Evolutionary conservation across 2,888 invertebrate genomes (phyloP).

Genomic region (Trachelus stipa): DNA sequence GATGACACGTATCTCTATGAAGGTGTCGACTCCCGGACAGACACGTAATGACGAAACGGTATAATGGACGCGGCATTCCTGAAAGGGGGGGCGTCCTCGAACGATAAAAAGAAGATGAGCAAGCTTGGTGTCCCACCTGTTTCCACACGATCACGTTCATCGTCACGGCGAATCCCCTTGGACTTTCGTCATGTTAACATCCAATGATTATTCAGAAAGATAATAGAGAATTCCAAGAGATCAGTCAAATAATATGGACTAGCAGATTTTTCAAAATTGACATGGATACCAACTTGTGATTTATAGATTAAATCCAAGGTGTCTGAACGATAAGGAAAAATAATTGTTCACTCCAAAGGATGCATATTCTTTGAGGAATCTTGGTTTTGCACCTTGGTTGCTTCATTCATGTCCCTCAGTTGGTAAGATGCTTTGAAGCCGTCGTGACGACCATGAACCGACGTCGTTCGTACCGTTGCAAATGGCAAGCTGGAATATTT

Average conservation of each 20-base stretch:
- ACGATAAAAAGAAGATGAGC: conserved; percentile 2
- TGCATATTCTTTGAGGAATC: background rate
- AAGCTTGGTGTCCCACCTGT: conserved; percentile 7
- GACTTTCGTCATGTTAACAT: background rate
- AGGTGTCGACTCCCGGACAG: conserved; percentile 6
- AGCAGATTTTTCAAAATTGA: background rate
- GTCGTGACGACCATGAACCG: background rate
- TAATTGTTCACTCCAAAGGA: background rate
- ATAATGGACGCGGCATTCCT: conserved; percentile 14
- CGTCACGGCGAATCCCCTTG: background rate
- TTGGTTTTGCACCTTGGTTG: background rate
- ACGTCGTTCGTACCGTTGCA: background rate
- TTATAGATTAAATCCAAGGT: background rate
- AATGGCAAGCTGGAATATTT: conserved; percentile 22
- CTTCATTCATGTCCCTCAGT: background rate
- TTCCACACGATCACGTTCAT: conserved; percentile 5
- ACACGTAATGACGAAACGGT: conserved; percentile 11
- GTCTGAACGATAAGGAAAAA: background rate
- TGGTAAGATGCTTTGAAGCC: background rate
- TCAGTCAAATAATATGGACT: background rate
- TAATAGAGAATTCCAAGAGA: background rate
- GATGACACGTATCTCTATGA: conserved; percentile 7
- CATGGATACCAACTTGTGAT: background rate
- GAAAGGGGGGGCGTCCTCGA: conserved; percentile 3
- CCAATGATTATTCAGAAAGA: background rate